These are phyloP conservation scores for Carcina quercana DNA, from an alignment of 2,888 invertebrate genomes.

Conservation along the genomic window DNA sequence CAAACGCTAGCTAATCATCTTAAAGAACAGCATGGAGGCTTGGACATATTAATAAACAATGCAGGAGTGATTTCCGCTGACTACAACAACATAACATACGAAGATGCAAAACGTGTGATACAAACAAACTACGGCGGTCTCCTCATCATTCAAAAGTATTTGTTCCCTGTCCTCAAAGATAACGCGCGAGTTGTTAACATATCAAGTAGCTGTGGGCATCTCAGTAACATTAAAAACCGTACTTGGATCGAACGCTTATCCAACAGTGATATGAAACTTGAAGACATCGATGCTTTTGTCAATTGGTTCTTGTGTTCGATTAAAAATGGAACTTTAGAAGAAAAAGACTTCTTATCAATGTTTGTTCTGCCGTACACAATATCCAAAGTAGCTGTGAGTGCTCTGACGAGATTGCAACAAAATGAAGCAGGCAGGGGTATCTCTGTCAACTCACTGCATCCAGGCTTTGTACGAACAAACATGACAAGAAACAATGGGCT, in stretches of 20 bases:
- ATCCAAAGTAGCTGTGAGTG: constrained; percentile 81
- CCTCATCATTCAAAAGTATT: constrained; percentile 73
- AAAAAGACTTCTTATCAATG: constrained; percentile 38
- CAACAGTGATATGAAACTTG: constrained; percentile 31
- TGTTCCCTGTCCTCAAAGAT: constrained; percentile 79
- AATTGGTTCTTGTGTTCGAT: constrained; percentile 73
- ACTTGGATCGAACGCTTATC: constrained; percentile 44
- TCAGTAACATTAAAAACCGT: constrained; percentile 70
- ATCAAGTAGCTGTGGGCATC: constrained; percentile 79
- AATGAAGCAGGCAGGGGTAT: constrained; percentile 70
- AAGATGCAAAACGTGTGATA: constrained; percentile 75
- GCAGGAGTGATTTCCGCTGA: constrained; percentile 76
- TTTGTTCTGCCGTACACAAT: constrained; percentile 73
- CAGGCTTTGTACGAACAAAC: constrained; percentile 85
- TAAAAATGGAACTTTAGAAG: constrained; percentile 37
- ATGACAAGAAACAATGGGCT: constrained; percentile 79
- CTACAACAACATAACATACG: constrained; percentile 22
- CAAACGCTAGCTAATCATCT: constrained; percentile 71
- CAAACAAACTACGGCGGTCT: constrained; percentile 80
- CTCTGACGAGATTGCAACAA: constrained; percentile 80
- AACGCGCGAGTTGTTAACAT: constrained; percentile 83
- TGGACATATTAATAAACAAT: constrained; percentile 84
- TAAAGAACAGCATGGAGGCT: constrained; percentile 73
- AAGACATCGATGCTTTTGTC: constrained; percentile 68
- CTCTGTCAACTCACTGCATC: constrained; percentile 77